Base-by-base conservation (phyloP, 2,888 invertebrate species). In the Autographa gamma region DNA sequence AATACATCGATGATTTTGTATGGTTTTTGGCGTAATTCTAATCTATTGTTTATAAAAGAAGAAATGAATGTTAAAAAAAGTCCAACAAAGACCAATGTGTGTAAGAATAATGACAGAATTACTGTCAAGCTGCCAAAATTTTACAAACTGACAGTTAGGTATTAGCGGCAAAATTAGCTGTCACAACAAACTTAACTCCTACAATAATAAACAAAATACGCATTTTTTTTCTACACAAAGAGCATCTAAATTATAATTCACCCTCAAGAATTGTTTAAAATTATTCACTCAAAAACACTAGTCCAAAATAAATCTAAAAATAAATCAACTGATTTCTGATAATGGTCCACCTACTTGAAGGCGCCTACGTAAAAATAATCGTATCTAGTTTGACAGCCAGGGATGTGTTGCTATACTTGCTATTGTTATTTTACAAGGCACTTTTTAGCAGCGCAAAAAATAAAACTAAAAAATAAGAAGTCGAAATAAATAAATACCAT, bases 351-450 rank as follows among this genome's bases (percentile, higher is more conserved):
- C 8, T n/a, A 16, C 48, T 48, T n/a, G 6, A 0, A 7, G 6
- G 48, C 48, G 48, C 48, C 48, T 48, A 48, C 48, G 48, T 48
- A n/a, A 48, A n/a, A 48, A 48, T 48, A 48, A 48, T 2, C 43
- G 43, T n/a, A n/a, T 6, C 16, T 48, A 48, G 7, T 16, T 48
- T 48, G 48, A 48, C 48, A 48, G 48, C 16, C n/a, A n/a, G 6
- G n/a, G 48, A 48, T 48, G 48, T 48, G 48, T 48, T 48, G 48
- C 48, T 48, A 48, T n/a, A n/a, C n/a, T 48, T 48, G 48, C 48
- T 48, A 48, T n/a, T 7, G 2, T n/a, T 16, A 7, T 48, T 48
- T n/a, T 7, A n/a, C n/a, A 48, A 48, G 48, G 48, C 6, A n/a
- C 48, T n/a, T n/a, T n/a, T 1, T 6, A 48, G 6, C n/a, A n/a